A percentile compares a stretch with the other conserved stretches of the same genome.
phyloP scores from a whole-genome alignment of 2,888 invertebrate species.

The Crocallis elinguaria region DNA sequence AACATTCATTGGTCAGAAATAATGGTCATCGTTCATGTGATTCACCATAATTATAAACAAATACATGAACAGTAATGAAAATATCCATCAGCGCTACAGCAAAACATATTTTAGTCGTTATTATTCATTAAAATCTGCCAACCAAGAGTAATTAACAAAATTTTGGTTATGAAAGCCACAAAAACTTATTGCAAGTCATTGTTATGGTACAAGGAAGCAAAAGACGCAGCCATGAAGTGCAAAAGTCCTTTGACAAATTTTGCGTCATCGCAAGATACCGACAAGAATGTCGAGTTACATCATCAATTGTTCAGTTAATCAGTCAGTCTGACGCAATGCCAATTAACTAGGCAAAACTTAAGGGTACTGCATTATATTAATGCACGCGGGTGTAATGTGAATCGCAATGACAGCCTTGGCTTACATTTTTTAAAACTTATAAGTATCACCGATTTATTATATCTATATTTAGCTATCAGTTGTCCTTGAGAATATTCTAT shows the following conservation, averaged over 20 bases:
- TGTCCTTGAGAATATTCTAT: no score
- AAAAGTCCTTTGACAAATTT: not conserved
- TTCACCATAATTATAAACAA: no score
- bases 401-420: constrained; percentile 28
- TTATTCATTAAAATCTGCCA: not conserved
- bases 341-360: constrained; percentile 35
- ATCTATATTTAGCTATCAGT: no score
- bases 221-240: not conserved
- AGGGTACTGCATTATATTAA: constrained; percentile 34
- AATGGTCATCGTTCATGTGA: no score
- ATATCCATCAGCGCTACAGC: no score
- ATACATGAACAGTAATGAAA: no score
- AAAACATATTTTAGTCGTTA: not conserved
- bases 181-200: not conserved
- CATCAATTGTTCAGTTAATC: constrained; percentile 32
- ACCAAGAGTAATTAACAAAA: no score
- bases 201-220: not conserved
- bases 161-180: not conserved
- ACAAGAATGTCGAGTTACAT: constrained; percentile 36
- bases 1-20: not conserved
- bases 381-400: constrained; percentile 22
- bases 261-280: constrained; percentile 32
- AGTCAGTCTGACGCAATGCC: constrained; percentile 31
- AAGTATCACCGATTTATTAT: no score
- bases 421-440: not conserved